Percentiles rank a stretch among this genome's conserved stretches.
These are phyloP conservation scores for Trissolcus japonicus DNA, from an alignment of 2,888 invertebrate genomes.

Conservation along the genomic window DNA sequence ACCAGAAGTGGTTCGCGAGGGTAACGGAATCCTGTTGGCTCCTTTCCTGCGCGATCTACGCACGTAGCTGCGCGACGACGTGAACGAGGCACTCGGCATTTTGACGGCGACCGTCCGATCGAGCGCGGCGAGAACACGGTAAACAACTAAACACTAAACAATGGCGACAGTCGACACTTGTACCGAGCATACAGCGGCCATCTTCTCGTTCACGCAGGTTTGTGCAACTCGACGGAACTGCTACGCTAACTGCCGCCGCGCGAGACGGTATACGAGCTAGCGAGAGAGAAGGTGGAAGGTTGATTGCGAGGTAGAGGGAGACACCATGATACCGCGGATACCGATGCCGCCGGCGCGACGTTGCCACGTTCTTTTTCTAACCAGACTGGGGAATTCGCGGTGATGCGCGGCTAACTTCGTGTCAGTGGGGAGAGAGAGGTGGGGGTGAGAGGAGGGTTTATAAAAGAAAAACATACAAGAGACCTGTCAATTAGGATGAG, in stretches of 20 bases:
- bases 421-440: too few relatives aligned
- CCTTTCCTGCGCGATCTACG: conserved; percentile 94
- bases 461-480: too few relatives aligned
- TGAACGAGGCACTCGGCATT: conserved; percentile 97
- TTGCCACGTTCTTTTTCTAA: not conserved
- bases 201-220: conserved; percentile 82
- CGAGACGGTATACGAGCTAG: conserved; percentile 50
- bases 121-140: conserved; percentile 43
- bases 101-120: conserved; percentile 74
- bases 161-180: conserved; percentile 89
- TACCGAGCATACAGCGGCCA: conserved; percentile 87
- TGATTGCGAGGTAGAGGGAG: not conserved
- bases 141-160: conserved; percentile 81
- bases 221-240: conserved; percentile 59
- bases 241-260: conserved; percentile 64
- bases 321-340: not conserved
- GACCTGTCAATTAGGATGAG: too few relatives aligned
- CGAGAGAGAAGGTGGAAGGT: conserved; percentile 7
- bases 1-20: conserved; percentile 89
- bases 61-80: conserved; percentile 93
- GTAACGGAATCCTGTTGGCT: conserved; percentile 89
- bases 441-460: too few relatives aligned
- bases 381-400: not conserved
- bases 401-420: not conserved
- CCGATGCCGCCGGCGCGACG: conserved; percentile 3